Percentiles rank a stretch among this genome's conserved stretches.
These are phyloP conservation scores for Vandiemenella viatica DNA, from an alignment of 2,888 invertebrate species.

Conservation along the genomic window DNA sequence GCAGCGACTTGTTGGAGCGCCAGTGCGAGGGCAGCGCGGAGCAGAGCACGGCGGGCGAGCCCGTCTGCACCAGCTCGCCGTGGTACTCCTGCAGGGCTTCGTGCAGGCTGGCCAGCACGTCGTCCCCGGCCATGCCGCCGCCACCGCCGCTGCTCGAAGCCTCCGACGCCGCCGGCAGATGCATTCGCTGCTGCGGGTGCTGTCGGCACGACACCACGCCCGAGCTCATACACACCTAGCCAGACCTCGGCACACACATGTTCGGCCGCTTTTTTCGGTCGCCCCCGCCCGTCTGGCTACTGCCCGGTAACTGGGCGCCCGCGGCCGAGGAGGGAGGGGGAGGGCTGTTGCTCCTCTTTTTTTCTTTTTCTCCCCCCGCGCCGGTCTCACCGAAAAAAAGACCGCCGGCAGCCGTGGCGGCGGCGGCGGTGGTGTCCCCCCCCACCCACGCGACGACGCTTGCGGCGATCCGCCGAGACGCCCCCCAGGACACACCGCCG, in stretches of 20 bases:
- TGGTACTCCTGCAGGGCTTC: constrained; percentile 76
- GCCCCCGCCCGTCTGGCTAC: constrained; percentile 33
- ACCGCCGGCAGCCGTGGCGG: background rate
- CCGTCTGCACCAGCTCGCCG: constrained; percentile 87
- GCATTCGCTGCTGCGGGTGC: constrained; percentile 8
- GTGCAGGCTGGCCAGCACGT: constrained; percentile 57
- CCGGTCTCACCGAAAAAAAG: background rate
- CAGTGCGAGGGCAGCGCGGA: constrained; percentile 88
- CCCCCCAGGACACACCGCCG: background rate
- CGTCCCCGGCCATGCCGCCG: constrained; percentile 32
- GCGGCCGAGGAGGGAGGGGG: constrained; percentile 9
- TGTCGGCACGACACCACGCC: constrained; percentile 62
- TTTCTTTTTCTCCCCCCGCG: background rate
- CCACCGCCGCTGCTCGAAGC: constrained; percentile 28
- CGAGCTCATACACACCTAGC: constrained; percentile 52
- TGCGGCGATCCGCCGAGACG: background rate
- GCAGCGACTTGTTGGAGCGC: constrained; percentile 94
- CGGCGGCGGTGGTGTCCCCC: constrained; percentile 1
- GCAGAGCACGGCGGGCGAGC: constrained; percentile 89
- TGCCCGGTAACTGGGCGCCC: constrained; percentile 17
- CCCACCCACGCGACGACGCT: background rate
- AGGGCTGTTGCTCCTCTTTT: background rate
- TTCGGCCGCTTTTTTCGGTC: constrained; percentile 30
- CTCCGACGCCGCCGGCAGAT: constrained; percentile 13
- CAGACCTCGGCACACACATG: too few species aligned